A percentile compares a stretch with the other conserved stretches of the same genome.
These are phyloP conservation scores for Periophthalmus magnuspinnatus DNA, from an alignment of 2,797 vertebrate species.

Conservation along the genomic window DNA sequence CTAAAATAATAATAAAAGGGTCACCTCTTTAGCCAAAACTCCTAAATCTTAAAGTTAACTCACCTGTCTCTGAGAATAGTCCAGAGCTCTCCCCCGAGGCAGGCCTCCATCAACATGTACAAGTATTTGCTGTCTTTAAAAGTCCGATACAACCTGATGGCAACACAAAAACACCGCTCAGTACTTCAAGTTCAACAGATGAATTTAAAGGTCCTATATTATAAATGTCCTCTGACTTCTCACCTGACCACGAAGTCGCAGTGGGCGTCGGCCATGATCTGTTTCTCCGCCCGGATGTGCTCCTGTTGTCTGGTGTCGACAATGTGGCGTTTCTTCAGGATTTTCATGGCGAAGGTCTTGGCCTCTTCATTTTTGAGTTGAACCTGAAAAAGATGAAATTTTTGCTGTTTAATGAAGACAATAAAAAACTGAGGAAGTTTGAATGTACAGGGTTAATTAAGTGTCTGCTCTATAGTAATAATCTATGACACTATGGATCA, in stretches of 20 bases:
- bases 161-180: background rate
- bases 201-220: too few relatives aligned
- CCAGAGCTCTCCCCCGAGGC: constrained; percentile 97
- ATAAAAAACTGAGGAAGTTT: background rate
- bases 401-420: background rate
- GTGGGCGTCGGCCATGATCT: constrained; percentile 94
- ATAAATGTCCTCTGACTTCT: too few relatives aligned
- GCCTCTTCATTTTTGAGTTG: constrained; percentile 92
- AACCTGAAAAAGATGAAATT: constrained; percentile 74
- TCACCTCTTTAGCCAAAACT: too few relatives aligned
- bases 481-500: too few relatives aligned
- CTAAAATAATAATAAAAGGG: background rate
- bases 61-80: constrained; percentile 98
- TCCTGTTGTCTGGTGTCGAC: constrained; percentile 95
- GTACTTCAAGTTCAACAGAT: background rate
- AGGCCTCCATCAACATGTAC: constrained; percentile 98
- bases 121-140: constrained; percentile 98
- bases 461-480: too few relatives aligned
- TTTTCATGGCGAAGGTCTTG: constrained; percentile 97
- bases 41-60: background rate
- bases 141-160: constrained; percentile 89
- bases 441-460: background rate
- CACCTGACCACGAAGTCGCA: constrained; percentile 96
- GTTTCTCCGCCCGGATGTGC: constrained; percentile 95
- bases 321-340: constrained; percentile 95